phyloP scores from a whole-genome alignment of 2,113 vertebrate species.

The Apodemus speciosus region DNA sequence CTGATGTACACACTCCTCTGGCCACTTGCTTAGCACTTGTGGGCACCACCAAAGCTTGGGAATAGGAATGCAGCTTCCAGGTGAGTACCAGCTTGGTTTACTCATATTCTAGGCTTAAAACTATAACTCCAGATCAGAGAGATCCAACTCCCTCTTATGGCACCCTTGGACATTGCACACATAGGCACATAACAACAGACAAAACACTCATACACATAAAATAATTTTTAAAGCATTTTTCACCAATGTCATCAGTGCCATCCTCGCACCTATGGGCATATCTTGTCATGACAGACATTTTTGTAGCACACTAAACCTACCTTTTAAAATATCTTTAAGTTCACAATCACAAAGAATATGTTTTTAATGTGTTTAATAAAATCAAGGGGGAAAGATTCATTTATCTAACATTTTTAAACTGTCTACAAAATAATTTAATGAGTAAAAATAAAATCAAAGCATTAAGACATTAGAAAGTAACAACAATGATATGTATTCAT shows the following conservation, averaged over 20 bases:
- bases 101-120: neutral
- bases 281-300: neutral
- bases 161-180: neutral
- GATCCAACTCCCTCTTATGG: neutral
- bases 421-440: neutral
- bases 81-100: neutral
- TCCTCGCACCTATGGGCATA: neutral
- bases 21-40: neutral
- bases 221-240: neutral
- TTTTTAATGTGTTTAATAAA: neutral
- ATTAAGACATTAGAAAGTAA: constrained; percentile 10
- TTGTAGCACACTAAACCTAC: neutral
- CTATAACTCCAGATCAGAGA: neutral
- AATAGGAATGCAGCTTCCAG: neutral
- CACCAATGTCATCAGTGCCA: neutral
- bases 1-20: neutral
- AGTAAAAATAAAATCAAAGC: constrained; percentile 8
- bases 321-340: neutral
- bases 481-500: neutral
- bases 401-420: constrained; percentile 14
- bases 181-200: neutral
- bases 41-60: neutral
- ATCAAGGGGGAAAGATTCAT: neutral
- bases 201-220: neutral
- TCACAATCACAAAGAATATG: neutral